Conservation (phyloP, 2,888 invertebrate species). For the Dichetophora obliterata region DNA sequence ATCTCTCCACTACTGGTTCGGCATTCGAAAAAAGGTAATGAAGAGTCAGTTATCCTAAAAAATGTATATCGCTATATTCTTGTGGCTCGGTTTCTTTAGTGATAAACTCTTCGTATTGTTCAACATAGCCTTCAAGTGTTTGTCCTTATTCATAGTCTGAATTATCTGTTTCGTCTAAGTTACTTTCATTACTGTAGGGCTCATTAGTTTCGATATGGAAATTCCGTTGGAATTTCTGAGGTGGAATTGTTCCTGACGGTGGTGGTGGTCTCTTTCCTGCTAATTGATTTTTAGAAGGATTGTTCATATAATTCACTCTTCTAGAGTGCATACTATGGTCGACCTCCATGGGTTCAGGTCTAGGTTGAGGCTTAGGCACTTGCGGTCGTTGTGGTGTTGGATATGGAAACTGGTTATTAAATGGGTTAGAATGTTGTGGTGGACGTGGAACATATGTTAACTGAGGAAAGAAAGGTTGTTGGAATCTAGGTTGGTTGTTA, state of each 20-base stretch:
- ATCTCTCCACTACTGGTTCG: not conserved
- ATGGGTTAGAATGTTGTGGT: too few species aligned
- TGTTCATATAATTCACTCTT: constrained; percentile 40
- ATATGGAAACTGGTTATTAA: too few species aligned
- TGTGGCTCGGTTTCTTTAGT: not conserved
- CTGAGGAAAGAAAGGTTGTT: too few species aligned
- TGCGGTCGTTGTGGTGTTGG: too few species aligned
- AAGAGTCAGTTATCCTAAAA: constrained; percentile 5
- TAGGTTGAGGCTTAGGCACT: not conserved
- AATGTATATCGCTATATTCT: not conserved
- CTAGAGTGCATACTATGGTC: constrained; percentile 7
- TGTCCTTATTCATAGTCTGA: not conserved
- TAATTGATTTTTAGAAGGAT: constrained; percentile 33
- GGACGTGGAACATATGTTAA: too few species aligned
- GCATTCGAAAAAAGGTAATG: not conserved
- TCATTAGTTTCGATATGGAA: not conserved
- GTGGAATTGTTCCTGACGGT: not conserved
- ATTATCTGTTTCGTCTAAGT: too few species aligned
- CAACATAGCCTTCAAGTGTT: too few species aligned
- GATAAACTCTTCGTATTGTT: too few species aligned
- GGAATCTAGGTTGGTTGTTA: too few species aligned
- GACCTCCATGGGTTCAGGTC: constrained; percentile 32
- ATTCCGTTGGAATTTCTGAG: not conserved
- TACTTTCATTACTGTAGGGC: too few species aligned
- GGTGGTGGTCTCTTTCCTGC: constrained; percentile 41